phyloP scores from a whole-genome alignment of 2,888 invertebrate genomes.

The Corbicula japonica region DNA sequence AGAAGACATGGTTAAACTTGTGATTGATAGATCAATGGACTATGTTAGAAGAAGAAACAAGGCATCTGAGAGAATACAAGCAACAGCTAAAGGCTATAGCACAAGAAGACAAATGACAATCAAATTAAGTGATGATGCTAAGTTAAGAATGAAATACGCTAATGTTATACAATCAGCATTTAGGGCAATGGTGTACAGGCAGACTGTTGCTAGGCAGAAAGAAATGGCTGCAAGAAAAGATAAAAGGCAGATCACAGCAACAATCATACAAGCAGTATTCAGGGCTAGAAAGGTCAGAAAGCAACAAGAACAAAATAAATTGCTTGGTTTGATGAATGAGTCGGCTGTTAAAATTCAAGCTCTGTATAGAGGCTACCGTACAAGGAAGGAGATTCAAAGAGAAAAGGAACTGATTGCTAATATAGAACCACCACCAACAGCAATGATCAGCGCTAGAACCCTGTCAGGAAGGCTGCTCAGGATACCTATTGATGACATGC shows the following conservation, averaged over 20 bases:
- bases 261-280: conserved; percentile 45
- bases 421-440: conserved; percentile 45
- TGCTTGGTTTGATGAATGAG: conserved; percentile 21
- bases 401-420: conserved; percentile 45
- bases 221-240: background rate
- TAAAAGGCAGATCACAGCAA: conserved; percentile 24
- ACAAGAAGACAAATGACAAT: conserved; percentile 32
- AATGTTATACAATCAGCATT: background rate
- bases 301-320: conserved; percentile 3
- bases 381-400: conserved; percentile 38
- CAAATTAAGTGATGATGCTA: conserved; percentile 33
- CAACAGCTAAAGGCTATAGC: conserved; percentile 39
- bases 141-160: conserved; percentile 2
- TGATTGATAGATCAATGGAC: conserved; percentile 40
- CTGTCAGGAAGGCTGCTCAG: conserved; percentile 43
- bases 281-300: conserved; percentile 40
- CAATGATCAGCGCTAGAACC: conserved; percentile 43
- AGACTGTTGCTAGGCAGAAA: conserved; percentile 1
- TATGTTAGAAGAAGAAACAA: conserved; percentile 36
- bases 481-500: conserved; percentile 47
- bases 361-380: conserved; percentile 54
- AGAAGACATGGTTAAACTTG: conserved; percentile 39
- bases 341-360: conserved; percentile 58
- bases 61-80: conserved; percentile 49
- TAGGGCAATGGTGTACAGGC: background rate